Conservation (phyloP, 2,797 vertebrate species). For the Pangasius djambal region DNA sequence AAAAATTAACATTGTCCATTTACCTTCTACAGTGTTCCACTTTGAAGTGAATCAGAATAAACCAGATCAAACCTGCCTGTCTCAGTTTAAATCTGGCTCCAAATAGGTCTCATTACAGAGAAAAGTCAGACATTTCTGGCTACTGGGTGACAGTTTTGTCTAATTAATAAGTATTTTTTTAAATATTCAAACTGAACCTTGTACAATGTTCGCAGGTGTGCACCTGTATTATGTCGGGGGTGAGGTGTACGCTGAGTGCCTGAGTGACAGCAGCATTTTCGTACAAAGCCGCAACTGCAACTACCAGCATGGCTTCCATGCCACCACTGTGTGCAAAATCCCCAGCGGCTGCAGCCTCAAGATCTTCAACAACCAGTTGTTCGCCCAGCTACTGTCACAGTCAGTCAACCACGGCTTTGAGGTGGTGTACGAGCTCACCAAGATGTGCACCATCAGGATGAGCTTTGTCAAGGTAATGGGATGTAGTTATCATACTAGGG, state of each 20-base stretch:
- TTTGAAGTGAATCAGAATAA: neutral
- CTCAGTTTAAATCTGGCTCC: neutral
- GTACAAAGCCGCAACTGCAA: conserved; percentile 99
- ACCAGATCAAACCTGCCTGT: neutral
- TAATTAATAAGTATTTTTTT: neutral
- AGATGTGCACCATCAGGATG: conserved; percentile 99
- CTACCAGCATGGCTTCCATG: conserved; percentile 97
- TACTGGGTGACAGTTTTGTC: neutral
- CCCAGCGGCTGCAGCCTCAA: conserved; percentile 98
- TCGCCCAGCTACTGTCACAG: conserved; percentile 94
- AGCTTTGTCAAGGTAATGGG: conserved; percentile 97
- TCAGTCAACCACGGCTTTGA: conserved; percentile 97
- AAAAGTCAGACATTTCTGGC: neutral
- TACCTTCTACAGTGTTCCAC: neutral
- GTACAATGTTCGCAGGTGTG: conserved; percentile 76
- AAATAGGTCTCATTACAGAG: neutral
- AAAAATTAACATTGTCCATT: neutral
- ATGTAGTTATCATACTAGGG: neutral
- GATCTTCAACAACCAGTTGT: conserved; percentile 99
- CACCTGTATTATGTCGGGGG: conserved; percentile 96
- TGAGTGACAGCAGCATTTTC: conserved; percentile 99
- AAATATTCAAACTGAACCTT: neutral
- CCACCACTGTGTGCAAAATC: conserved; percentile 97
- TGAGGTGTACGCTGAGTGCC: conserved; percentile 95
- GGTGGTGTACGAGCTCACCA: conserved; percentile 96